Conservation (phyloP, 1,140 invertebrate species). For the Dreissena rostriformis region DNA sequence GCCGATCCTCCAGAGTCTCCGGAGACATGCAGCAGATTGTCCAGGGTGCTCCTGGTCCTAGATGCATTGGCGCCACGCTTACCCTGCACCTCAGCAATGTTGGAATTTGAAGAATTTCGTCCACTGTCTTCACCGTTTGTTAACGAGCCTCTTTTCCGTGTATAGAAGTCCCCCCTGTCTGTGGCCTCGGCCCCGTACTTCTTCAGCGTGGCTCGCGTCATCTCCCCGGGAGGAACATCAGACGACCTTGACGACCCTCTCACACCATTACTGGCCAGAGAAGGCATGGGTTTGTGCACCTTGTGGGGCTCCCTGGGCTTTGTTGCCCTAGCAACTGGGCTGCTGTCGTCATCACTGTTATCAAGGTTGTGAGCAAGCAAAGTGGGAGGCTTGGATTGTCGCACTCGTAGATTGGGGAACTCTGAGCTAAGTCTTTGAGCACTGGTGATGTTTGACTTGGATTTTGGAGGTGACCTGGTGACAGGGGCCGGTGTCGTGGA, state of each 20-base stretch:
- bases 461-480: constrained; percentile 11
- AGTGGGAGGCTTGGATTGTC: constrained; percentile 49
- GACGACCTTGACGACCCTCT: constrained; percentile 25
- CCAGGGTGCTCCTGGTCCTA: constrained; percentile 46
- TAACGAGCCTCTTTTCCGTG: constrained; percentile 10
- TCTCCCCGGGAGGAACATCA: constrained; percentile 38
- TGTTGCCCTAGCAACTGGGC: neutral
- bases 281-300: constrained; percentile 32
- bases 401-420: constrained; percentile 40
- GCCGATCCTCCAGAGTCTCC: constrained; percentile 5
- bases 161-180: constrained; percentile 45
- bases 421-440: constrained; percentile 22
- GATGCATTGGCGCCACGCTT: neutral
- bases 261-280: constrained; percentile 4
- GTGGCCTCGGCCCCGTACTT: constrained; percentile 59
- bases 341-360: constrained; percentile 32
- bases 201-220: constrained; percentile 49
- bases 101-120: constrained; percentile 2
- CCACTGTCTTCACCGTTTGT: constrained; percentile 31
- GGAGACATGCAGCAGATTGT: constrained; percentile 47
- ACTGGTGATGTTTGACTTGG: constrained; percentile 22
- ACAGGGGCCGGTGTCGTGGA: constrained; percentile 60
- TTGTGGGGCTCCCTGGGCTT: constrained; percentile 10
- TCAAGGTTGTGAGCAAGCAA: constrained; percentile 15
- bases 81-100: neutral